Evolutionary conservation across 2,888 invertebrate genomes (phyloP).

Genomic region (Aspidiotus rigidus): DNA sequence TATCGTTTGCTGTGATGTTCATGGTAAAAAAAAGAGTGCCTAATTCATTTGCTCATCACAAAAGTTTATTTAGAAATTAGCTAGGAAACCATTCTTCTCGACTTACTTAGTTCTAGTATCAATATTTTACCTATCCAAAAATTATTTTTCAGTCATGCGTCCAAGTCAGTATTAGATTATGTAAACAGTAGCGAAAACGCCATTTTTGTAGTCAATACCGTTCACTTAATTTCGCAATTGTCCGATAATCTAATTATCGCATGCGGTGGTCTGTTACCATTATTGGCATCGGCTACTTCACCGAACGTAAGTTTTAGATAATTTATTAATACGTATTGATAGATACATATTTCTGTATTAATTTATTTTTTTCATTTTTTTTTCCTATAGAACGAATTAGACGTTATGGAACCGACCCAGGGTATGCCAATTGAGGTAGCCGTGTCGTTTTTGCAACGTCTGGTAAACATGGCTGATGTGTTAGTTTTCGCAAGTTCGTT

Average conservation of each 20-base stretch:
- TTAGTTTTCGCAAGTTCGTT: constrained; percentile 95
- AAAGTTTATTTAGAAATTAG: too few relatives aligned
- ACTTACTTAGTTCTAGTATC: background rate
- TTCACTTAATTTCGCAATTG: constrained; percentile 96
- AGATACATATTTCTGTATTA: constrained; percentile 9
- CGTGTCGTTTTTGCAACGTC: constrained; percentile 91
- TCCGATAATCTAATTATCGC: constrained; percentile 98
- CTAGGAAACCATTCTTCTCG: background rate
- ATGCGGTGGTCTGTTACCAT: constrained; percentile 89
- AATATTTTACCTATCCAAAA: constrained; percentile 36
- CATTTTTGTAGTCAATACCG: constrained; percentile 98
- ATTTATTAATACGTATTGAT: background rate
- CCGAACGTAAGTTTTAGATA: constrained; percentile 70
- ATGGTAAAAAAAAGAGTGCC: too few relatives aligned
- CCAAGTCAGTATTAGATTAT: constrained; percentile 93
- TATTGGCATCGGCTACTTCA: constrained; percentile 95
- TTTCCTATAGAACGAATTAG: constrained; percentile 75
- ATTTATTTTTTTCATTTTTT: constrained; percentile 42
- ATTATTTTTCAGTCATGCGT: constrained; percentile 64
- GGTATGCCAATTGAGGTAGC: constrained; percentile 98
- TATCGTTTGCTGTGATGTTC: too few relatives aligned
- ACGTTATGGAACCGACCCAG: constrained; percentile 96
- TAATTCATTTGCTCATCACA: too few relatives aligned
- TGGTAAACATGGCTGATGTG: constrained; percentile 97
- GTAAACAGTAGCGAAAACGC: constrained; percentile 98